Base-by-base conservation (phyloP, 2,113 vertebrate species). In the Hippotragus niger region DNA sequence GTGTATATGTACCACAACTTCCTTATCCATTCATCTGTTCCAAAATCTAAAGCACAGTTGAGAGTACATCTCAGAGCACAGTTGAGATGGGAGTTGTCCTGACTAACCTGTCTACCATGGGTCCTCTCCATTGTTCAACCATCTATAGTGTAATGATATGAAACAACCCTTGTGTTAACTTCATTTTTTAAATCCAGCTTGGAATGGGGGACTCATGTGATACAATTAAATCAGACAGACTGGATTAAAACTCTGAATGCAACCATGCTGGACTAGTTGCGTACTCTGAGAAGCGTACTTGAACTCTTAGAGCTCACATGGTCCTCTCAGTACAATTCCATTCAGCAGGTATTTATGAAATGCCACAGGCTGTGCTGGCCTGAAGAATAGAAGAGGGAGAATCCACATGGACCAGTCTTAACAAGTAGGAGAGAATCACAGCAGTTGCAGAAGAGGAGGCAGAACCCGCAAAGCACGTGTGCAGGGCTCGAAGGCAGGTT, bases 81-180 rank as follows among this genome's bases (percentile, higher is more conserved):
- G 3, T 2, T 52, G 78, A 80, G 36, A 27, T 4, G 11, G 40
- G 15, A 21, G 5, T 10, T 27, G 14, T 40, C 17, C 82, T 0
- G 3, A 19, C 0, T 50, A 27, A 5, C 2, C 33, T 9, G 17
- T n/a, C 40, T 31, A 16, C n/a, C 47, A 31, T 1, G 0, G 16
- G 16, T 9, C 9, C 3, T 40, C 6, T 40, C 25, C 21, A 9
- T 16, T 27, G 3, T 14, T n/a, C 36, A 43, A 62, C 53, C 19
- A 40, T 15, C 40, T 50, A 3, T 7, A 55, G 29, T 15, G 23
- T 6, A 50, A 43, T 7, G 43, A 17, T 5, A 21, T 4, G 53
- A 86, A 76, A 60, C 45, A 1, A n/a, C 80, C 64, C 27, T 14
- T 19, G 27, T 36, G 52, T 27, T 47, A 52, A 50, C 27, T 53